Base-by-base conservation (phyloP, 2,797 vertebrate genomes). In the Tenualosa thibaudeaui region DNA sequence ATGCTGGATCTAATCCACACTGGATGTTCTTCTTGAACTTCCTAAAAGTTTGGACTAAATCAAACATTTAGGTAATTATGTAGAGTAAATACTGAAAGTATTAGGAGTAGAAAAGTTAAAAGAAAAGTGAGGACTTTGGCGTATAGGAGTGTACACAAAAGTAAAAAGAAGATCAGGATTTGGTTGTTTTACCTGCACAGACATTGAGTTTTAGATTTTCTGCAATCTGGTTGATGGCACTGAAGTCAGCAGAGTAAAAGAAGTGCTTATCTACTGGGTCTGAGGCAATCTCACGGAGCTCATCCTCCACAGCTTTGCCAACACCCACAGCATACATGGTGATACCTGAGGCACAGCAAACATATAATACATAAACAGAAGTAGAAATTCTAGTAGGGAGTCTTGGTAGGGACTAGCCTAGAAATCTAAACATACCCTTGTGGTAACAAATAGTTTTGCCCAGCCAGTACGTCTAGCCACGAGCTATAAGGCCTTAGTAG, bases 291-390 rank as follows among this genome's bases (percentile, higher is more conserved):
- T 94, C 94, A 31, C 96, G 95, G 37, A 99, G 95, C 89, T 99
- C 98, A 15, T 98, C 97, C 87, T 99, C 98, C 83, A 99, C 97
- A 0, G 98, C 98, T 92, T 99, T 99, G 0, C 98, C 98, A 0
- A 99, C 98, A 0, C 98, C 98, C 89, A 99, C 98, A 0, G 98
- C 97, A 0, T 98, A 99, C 98, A 99, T 99, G 89, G 95, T 94
- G 31, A 99, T 97, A 15, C 97, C 98, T 99, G 89, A 0, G 1
- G 0, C 81, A 87, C 56, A 83, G 86, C 81, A 82, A 56, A 0
- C 54, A 54, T 54, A 22, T 5, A 56, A 50, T 51, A 19, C 17
- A 60, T 60, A 56, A 56, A 56, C 12, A 56, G 3, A 13, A 56
- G 10, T 56, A 56, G 19, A 56, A 56, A 56, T 7, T 13, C 54